Conservation (phyloP, 1,140 invertebrate genomes). For the Oncopodura yosiiana region DNA sequence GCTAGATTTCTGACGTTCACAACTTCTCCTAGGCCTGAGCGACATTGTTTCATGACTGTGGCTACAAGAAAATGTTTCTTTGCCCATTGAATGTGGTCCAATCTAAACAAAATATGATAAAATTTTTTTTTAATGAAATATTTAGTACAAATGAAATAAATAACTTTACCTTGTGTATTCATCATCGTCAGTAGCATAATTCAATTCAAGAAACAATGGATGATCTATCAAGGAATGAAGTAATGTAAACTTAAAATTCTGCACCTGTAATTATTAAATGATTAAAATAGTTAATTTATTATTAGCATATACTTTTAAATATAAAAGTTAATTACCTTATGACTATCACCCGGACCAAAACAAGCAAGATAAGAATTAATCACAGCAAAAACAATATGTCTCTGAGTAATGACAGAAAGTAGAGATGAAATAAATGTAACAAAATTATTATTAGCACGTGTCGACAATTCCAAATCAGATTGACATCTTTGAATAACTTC, state of each 20-base stretch:
- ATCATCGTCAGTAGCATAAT: constrained; percentile 27
- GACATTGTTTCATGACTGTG: constrained; percentile 34
- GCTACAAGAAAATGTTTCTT: constrained; percentile 31
- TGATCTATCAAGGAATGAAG: constrained; percentile 28
- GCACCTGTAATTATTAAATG: constrained; percentile 13
- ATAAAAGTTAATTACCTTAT: constrained; percentile 16
- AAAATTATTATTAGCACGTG: constrained; percentile 27
- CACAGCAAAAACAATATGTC: constrained; percentile 31
- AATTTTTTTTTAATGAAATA: neutral
- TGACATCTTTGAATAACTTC: constrained; percentile 33
- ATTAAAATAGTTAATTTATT: neutral
- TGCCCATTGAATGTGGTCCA: constrained; percentile 28
- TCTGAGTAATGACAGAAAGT: constrained; percentile 24
- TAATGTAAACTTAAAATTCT: constrained; percentile 32
- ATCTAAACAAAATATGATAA: constrained; percentile 10
- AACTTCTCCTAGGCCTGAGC: constrained; percentile 32
- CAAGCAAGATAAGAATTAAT: constrained; percentile 33
- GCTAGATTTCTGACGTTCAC: constrained; percentile 32
- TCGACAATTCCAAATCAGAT: constrained; percentile 25
- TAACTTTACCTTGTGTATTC: constrained; percentile 23
- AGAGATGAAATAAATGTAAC: constrained; percentile 20
- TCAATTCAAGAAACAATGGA: constrained; percentile 32
- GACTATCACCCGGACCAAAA: constrained; percentile 34
- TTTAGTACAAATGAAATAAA: neutral
- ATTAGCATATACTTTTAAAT: neutral